Evolutionary conservation across 2,888 invertebrate species (phyloP).

Genomic region (Hermodice carunculata): DNA sequence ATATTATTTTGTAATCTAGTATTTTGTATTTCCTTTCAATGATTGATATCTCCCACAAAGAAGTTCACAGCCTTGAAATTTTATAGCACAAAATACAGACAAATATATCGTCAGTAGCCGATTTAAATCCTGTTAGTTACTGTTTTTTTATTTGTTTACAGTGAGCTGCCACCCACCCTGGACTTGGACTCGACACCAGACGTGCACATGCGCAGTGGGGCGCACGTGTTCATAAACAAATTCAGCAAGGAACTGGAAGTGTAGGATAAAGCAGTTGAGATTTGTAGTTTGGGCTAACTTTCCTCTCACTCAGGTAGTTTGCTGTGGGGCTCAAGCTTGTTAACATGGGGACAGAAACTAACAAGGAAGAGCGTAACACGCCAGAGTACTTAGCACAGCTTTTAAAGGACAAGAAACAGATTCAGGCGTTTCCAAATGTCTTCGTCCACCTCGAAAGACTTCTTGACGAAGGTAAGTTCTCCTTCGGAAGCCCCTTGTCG

Average conservation of each 20-base stretch:
- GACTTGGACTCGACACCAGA: conserved; percentile 4
- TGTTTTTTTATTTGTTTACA: no score
- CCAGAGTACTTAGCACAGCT: conserved; percentile 99
- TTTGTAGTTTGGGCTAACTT: conserved; percentile 59
- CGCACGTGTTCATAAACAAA: conserved; percentile 68
- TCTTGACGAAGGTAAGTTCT: conserved; percentile 94
- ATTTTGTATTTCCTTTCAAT: no score
- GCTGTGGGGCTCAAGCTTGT: conserved; percentile 49
- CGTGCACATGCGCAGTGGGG: conserved; percentile 59
- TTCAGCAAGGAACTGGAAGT: conserved; percentile 52
- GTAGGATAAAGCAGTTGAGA: conserved; percentile 38
- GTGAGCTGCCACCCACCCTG: conserved; percentile 14
- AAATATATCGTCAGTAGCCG: no score
- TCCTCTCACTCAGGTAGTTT: conserved; percentile 59
- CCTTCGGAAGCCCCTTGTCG: no score
- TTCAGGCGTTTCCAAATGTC: conserved; percentile 99
- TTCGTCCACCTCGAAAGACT: conserved; percentile 99
- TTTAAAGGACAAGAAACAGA: conserved; percentile 99
- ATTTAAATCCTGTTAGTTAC: no score
- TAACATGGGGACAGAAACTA: conserved; percentile 65
- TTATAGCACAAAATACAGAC: no score
- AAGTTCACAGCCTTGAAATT: no score
- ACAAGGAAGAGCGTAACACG: conserved; percentile 45
- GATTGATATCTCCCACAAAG: no score
- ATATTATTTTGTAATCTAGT: no score